phyloP scores from a whole-genome alignment of 2,888 invertebrate genomes.

The Stenolophus ochropezus region DNA sequence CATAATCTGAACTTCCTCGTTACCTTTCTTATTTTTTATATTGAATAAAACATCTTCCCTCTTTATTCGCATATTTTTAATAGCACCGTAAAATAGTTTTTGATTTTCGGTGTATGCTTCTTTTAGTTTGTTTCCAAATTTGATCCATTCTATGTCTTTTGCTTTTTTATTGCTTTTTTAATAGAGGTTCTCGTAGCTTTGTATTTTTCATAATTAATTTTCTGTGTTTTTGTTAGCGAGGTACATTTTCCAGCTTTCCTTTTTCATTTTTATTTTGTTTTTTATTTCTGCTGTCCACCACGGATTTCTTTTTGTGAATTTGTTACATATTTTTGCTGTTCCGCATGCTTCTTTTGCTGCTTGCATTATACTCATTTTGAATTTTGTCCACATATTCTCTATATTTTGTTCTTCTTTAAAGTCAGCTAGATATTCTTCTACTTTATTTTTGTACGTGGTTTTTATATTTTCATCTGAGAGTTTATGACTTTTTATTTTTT shows the following conservation, averaged over 20 bases:
- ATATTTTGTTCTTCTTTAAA: not conserved
- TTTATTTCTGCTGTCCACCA: slow-evolving; percentile 9
- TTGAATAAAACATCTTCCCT: not conserved
- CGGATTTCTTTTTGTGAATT: not conserved
- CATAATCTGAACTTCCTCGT: slow-evolving; percentile 13
- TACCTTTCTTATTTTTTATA: not conserved
- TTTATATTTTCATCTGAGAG: too few relatives aligned
- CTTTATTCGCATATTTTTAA: slow-evolving; percentile 9
- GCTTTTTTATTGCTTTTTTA: slow-evolving; percentile 19
- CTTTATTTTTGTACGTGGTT: too few relatives aligned
- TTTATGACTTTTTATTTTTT: too few relatives aligned
- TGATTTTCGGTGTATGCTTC: not conserved
- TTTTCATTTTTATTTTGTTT: not conserved
- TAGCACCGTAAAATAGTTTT: slow-evolving; percentile 24
- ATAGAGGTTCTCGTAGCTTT: not conserved
- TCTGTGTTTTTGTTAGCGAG: not conserved
- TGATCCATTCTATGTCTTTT: slow-evolving; percentile 1
- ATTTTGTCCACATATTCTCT: not conserved
- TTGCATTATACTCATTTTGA: not conserved
- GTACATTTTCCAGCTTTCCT: slow-evolving; percentile 30
- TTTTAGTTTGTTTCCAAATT: slow-evolving; percentile 4
- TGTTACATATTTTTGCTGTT: not conserved
- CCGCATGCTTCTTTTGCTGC: not conserved
- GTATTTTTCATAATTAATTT: slow-evolving; percentile 2
- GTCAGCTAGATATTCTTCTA: too few relatives aligned